Evolutionary conservation across 2,888 invertebrate species (phyloP), one percentile per base, ranked within the genome.

Genomic region (Mimachlamys varia): DNA sequence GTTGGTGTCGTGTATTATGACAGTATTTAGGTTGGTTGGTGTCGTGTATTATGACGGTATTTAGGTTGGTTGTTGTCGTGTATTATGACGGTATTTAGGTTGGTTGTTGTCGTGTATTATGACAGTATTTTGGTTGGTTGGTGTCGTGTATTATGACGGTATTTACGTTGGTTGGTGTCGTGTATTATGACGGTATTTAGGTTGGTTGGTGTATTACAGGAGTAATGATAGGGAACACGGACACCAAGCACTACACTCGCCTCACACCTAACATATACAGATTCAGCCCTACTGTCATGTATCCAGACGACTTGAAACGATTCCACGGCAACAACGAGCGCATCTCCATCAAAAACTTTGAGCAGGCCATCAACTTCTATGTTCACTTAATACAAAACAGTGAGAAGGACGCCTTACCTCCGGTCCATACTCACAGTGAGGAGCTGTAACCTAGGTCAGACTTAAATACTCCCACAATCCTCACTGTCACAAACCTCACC

Each of bases 321-420:
- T 96, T 97, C 93, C 97, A 97, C 95, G 97, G 97, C n/a, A 94
- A 96, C 93, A 96, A 97, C 94, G 97, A 97, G 94, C 95, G 97
- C 38, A 97, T 97, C 58, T 95, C 97, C 13, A 93, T 97, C 3
- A 95, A 95, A 88, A 97, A 97, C 93, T 97, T 97, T 92, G 95
- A 97, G 90, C 95, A 97, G 92, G 96, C 96, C 44, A 96, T 97
- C 17, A 97, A 97, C 93, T 97, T 97, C 94, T 97, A 96, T 93
- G 96, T 97, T 91, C 96, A 97, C 92, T 91, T 97, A 33, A 97
- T 97, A 76, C 93, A 95, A 89, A 97, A 97, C 94, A 95, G 97
- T 49, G 97, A 97, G 91, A 93, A 92, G 50, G 92, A 89, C 5
- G 90, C 88, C 15, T 76, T 96, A 0, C 50, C 92, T 22, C 92